These are phyloP conservation scores for Tangachromis dhanisi DNA, from an alignment of 2,113 vertebrate species.

Conservation along the genomic window DNA sequence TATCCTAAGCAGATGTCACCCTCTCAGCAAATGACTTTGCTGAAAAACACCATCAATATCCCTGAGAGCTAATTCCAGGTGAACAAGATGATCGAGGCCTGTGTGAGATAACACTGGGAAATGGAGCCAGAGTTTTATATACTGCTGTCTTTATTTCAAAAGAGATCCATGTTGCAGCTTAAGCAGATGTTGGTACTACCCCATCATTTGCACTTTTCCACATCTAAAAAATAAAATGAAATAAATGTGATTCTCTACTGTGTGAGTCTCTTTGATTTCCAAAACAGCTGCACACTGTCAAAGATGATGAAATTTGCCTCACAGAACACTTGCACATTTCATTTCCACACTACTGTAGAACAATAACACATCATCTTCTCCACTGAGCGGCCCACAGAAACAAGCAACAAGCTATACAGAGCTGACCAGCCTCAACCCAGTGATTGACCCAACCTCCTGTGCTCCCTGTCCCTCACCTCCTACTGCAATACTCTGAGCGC, in stretches of 20 bases:
- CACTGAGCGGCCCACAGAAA: neutral
- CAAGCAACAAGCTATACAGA: neutral
- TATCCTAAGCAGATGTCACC: constrained; percentile 27
- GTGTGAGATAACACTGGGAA: constrained; percentile 4
- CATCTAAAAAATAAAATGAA: neutral
- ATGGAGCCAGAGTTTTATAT: neutral
- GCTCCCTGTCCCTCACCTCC: constrained; percentile 17
- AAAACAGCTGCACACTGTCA: neutral
- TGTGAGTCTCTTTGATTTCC: neutral
- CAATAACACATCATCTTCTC: neutral
- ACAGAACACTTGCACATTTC: neutral
- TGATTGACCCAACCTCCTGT: constrained; percentile 38
- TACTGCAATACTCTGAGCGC: constrained; percentile 13
- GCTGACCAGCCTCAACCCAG: neutral
- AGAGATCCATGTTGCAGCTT: neutral
- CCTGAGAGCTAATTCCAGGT: neutral
- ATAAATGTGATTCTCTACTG: neutral
- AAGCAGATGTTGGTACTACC: constrained; percentile 1
- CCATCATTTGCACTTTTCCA: neutral
- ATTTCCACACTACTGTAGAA: neutral
- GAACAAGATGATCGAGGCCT: constrained; percentile 1
- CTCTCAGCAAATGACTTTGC: neutral
- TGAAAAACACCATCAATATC: neutral
- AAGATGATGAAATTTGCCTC: neutral
- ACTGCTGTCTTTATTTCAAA: neutral